These are phyloP conservation scores for Amphipyra tragopoginis DNA, from an alignment of 2,888 invertebrate genomes.

Conservation along the genomic window DNA sequence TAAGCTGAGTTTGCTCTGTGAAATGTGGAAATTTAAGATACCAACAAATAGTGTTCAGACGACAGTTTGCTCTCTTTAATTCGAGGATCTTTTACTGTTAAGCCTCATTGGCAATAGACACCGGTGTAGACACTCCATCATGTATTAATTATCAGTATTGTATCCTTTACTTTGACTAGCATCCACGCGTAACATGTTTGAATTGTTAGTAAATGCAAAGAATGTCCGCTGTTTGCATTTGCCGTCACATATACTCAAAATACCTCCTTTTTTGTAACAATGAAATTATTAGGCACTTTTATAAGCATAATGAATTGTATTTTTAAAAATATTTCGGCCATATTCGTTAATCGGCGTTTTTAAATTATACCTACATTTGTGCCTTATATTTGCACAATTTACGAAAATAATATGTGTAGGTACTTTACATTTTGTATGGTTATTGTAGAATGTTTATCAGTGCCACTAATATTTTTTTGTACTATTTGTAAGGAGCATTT, in stretches of 20 bases:
- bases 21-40: conserved; percentile 2
- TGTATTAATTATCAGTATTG: conserved; percentile 79
- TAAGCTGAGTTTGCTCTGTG: conserved; percentile 13
- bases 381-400: conserved; percentile 81
- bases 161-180: conserved; percentile 62
- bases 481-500: conserved; percentile 78
- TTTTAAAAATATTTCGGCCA: conserved; percentile 56
- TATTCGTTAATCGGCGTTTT: conserved; percentile 46
- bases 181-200: conserved; percentile 20
- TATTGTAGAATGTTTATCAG: conserved; percentile 70
- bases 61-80: conserved; percentile 30
- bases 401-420: conserved; percentile 56
- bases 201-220: conserved; percentile 40
- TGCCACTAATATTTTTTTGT: conserved; percentile 79
- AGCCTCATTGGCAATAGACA: conserved; percentile 38
- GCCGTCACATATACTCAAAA: conserved; percentile 38
- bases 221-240: conserved; percentile 39
- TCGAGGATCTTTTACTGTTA: conserved; percentile 31
- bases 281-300: conserved; percentile 53
- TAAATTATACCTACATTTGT: conserved; percentile 64
- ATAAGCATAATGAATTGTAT: conserved; percentile 51
- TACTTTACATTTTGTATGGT: conserved; percentile 39
- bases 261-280: conserved; percentile 48
- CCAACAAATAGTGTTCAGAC: conserved; percentile 3
- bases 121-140: conserved; percentile 53